Evolutionary conservation across 2,888 invertebrate species (phyloP).

Genomic region (Netelia fuscicornis): DNA sequence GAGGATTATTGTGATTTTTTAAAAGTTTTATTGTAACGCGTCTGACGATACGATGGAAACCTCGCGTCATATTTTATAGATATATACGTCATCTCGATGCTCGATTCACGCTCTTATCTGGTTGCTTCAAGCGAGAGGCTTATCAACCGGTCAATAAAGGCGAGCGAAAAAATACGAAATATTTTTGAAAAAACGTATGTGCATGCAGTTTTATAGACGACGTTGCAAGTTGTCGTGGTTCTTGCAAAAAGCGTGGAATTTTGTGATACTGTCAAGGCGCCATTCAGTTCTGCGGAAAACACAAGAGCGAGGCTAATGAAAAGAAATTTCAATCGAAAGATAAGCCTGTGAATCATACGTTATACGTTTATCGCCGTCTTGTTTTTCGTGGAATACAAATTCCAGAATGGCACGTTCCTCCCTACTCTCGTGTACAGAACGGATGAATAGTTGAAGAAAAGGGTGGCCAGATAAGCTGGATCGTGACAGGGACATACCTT

Average conservation of each 20-base stretch:
- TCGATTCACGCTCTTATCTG: slow-evolving; percentile 56
- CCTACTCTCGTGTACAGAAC: too few species aligned
- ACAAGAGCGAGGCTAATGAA: not conserved
- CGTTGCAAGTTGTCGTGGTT: not conserved
- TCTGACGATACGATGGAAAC: not conserved
- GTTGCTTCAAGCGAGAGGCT: slow-evolving; percentile 17
- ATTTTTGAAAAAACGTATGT: not conserved
- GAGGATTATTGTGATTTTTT: slow-evolving; percentile 5
- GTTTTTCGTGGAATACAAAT: not conserved
- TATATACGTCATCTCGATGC: slow-evolving; percentile 35
- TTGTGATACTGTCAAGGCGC: not conserved
- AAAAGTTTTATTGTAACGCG: not conserved
- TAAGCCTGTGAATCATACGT: not conserved
- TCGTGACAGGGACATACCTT: too few species aligned
- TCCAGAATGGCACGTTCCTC: not conserved
- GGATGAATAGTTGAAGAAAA: too few species aligned
- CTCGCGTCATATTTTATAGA: slow-evolving; percentile 11
- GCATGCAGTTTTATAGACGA: not conserved
- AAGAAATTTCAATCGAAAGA: not conserved
- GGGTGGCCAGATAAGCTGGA: too few species aligned
- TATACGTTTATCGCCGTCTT: not conserved
- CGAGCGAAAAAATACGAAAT: slow-evolving; percentile 16
- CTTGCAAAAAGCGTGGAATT: not conserved
- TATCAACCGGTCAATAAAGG: slow-evolving; percentile 54
- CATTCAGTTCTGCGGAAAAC: not conserved